Evolutionary conservation across 92 coral and sea anemone species (phyloP).

Genomic region (Phenganax marumi): DNA sequence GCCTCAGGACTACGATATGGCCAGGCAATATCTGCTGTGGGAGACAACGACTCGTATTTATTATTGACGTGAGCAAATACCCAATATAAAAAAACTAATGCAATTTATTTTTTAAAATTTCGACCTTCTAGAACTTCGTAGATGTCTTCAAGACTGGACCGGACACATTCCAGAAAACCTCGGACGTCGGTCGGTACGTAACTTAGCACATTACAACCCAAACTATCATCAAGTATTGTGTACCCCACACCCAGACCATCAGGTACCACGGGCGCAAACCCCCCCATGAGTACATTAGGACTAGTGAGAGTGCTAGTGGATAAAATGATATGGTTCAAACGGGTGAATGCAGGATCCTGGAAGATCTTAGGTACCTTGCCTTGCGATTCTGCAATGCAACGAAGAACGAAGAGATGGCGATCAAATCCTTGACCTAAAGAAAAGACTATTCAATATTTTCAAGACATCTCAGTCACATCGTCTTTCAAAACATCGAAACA

Average conservation of each 20-base stretch:
- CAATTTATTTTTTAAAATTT: constrained; percentile 65
- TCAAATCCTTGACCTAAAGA: constrained; percentile 92
- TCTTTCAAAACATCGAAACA: background rate
- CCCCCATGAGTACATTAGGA: constrained; percentile 84
- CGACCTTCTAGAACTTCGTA: constrained; percentile 81
- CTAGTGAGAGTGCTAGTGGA: constrained; percentile 95
- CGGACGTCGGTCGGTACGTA: constrained; percentile 71
- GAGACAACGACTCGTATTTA: background rate
- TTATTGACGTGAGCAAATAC: background rate
- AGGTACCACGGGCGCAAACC: constrained; percentile 89
- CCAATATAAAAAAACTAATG: no score
- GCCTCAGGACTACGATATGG: no score
- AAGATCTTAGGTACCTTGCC: constrained; percentile 78
- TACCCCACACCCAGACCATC: constrained; percentile 97
- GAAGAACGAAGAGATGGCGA: constrained; percentile 94
- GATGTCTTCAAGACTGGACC: constrained; percentile 76
- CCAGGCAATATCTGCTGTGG: background rate
- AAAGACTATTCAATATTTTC: background rate
- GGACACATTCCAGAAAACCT: constrained; percentile 79
- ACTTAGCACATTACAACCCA: constrained; percentile 79
- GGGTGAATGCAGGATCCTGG: constrained; percentile 78
- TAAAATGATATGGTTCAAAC: constrained; percentile 73
- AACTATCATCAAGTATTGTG: constrained; percentile 68
- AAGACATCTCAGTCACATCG: background rate
- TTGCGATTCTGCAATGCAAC: constrained; percentile 66